Conservation (phyloP, 2,113 vertebrate species). For the Oenanthe oenanthe region DNA sequence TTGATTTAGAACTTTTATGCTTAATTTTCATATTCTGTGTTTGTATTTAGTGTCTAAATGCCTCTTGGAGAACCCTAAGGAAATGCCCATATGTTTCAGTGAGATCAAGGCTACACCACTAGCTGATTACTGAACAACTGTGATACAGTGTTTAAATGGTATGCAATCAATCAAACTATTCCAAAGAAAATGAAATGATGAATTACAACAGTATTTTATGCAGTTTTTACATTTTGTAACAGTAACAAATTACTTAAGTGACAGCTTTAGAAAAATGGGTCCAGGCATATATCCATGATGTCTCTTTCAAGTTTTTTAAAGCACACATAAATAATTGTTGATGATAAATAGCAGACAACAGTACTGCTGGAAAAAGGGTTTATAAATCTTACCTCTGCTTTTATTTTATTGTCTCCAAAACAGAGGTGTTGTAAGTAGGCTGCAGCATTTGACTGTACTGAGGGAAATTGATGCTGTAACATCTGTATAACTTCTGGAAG, state of each 20-base stretch:
- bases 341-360: not conserved
- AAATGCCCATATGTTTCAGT: not conserved
- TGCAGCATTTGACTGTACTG: conserved; percentile 97
- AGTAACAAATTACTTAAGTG: not conserved
- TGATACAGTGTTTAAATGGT: not conserved
- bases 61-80: not conserved
- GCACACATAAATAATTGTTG: not conserved
- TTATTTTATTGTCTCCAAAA: conserved; percentile 99
- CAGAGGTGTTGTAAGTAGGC: conserved; percentile 98
- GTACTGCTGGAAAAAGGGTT: not conserved
- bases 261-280: not conserved
- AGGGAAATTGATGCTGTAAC: conserved; percentile 98
- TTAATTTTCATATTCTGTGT: not conserved
- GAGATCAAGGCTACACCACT: not conserved
- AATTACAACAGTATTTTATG: not conserved
- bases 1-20: not conserved
- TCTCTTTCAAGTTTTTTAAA: not conserved
- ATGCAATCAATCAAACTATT: not conserved
- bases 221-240: not conserved
- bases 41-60: not conserved
- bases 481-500: conserved; percentile 99
- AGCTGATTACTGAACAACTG: not conserved
- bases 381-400: conserved; percentile 89
- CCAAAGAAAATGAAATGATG: not conserved
- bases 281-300: not conserved